These are phyloP conservation scores for Thereuonema tuberculata DNA, from an alignment of 1,140 invertebrate genomes.

Conservation along the genomic window DNA sequence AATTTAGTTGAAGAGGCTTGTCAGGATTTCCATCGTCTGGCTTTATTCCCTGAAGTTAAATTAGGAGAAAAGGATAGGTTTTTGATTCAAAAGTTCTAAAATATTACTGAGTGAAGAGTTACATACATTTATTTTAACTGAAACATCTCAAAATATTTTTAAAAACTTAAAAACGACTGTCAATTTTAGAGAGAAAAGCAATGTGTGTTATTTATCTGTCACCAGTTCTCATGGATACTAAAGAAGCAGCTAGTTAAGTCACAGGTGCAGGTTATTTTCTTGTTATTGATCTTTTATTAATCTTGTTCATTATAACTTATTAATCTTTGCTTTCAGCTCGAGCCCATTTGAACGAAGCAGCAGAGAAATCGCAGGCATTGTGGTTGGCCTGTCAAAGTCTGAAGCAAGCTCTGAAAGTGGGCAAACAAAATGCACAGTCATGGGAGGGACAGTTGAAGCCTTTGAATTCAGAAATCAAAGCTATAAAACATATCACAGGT, in stretches of 20 bases:
- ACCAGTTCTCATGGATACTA: too few species aligned
- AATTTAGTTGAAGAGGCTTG: conserved; percentile 34
- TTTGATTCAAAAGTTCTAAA: neutral
- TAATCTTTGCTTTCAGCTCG: conserved; percentile 43
- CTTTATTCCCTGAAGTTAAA: conserved; percentile 32
- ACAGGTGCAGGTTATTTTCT: too few species aligned
- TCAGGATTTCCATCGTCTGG: conserved; percentile 34
- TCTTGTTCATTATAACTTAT: too few species aligned
- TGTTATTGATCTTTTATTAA: too few species aligned
- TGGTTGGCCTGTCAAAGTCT: conserved; percentile 85
- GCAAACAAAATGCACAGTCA: conserved; percentile 25
- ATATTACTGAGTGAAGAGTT: neutral
- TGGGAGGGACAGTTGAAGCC: too few species aligned
- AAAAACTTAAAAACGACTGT: too few species aligned
- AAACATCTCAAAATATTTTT: too few species aligned
- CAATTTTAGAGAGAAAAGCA: too few species aligned
- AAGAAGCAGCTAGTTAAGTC: too few species aligned
- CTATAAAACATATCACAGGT: too few species aligned
- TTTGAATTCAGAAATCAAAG: too few species aligned
- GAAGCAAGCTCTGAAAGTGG: conserved; percentile 53
- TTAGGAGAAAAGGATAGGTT: conserved; percentile 21
- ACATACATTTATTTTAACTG: neutral
- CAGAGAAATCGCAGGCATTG: conserved; percentile 65
- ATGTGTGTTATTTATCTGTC: too few species aligned
- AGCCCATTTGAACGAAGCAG: conserved; percentile 59